Evolutionary conservation across 2,113 vertebrate species (phyloP).

Genomic region (Prochilodus magdalenae): DNA sequence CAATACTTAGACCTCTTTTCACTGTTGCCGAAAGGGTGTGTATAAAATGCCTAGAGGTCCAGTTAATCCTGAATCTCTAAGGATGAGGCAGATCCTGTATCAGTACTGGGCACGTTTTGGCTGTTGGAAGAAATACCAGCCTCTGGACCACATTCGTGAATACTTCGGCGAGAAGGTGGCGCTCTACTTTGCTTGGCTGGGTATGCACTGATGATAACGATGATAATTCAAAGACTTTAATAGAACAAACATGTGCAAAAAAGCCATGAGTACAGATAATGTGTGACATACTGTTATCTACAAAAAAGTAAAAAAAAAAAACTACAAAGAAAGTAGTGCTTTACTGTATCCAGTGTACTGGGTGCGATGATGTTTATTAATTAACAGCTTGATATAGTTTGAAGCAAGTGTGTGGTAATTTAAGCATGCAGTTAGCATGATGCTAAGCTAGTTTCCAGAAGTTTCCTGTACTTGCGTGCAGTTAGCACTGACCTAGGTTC

Average conservation of each 20-base stretch:
- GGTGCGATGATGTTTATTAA: not conserved
- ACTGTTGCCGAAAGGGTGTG: slow-evolving; percentile 65
- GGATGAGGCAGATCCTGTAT: slow-evolving; percentile 76
- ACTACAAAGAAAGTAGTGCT: no score
- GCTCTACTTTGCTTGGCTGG: slow-evolving; percentile 74
- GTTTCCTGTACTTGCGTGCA: no score
- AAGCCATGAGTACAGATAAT: no score
- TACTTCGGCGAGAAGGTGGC: slow-evolving; percentile 77
- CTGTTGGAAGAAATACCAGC: slow-evolving; percentile 80
- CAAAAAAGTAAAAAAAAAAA: no score
- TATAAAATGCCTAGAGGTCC: slow-evolving; percentile 67
- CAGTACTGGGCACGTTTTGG: slow-evolving; percentile 75
- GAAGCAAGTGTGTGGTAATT: not conserved
- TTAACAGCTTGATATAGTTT: not conserved
- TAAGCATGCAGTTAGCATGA: not conserved
- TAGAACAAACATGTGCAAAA: no score
- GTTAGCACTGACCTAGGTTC: no score
- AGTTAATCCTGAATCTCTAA: slow-evolving; percentile 69
- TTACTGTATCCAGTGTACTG: no score
- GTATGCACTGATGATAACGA: slow-evolving; percentile 40
- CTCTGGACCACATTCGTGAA: slow-evolving; percentile 73
- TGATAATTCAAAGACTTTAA: not conserved
- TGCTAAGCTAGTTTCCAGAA: no score
- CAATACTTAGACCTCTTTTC: not conserved
- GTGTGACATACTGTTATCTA: no score